A percentile compares a stretch with the other conserved stretches of the same genome.
Conservation (phyloP, 2,888 invertebrate genomes). For the Hypsopygia costalis region DNA sequence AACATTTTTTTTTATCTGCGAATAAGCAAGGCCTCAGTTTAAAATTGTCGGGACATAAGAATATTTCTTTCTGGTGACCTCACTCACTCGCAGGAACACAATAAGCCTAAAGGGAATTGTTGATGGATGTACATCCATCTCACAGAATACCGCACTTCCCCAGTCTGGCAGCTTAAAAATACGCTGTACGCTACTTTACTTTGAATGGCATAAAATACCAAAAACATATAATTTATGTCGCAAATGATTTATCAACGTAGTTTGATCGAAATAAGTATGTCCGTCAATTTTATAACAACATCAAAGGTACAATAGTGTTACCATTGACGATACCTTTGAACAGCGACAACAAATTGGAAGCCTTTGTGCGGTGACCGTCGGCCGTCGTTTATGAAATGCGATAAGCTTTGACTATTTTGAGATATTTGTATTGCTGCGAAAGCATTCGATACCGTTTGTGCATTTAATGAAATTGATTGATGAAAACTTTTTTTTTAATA, state of each 20-base stretch:
- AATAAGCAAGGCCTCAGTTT: no score
- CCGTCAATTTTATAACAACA: slow-evolving; percentile 15
- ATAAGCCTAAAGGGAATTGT: no score
- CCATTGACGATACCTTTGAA: slow-evolving; percentile 16
- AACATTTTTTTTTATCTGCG: no score
- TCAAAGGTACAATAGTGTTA: slow-evolving; percentile 17
- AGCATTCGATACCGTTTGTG: slow-evolving; percentile 16
- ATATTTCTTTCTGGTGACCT: no score
- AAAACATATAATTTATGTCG: slow-evolving; percentile 1
- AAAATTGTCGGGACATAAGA: no score
- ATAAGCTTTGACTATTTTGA: slow-evolving; percentile 48
- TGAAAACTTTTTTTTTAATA: no score
- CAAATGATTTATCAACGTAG: slow-evolving; percentile 1
- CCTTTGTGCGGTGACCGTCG: slow-evolving; percentile 47
- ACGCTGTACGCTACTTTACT: no score
- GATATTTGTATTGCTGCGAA: slow-evolving; percentile 24
- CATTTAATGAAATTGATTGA: not conserved
- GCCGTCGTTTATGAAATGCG: slow-evolving; percentile 47
- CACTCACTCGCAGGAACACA: no score
- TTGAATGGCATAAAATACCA: no score
- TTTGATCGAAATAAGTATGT: slow-evolving; percentile 6
- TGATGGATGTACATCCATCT: no score
- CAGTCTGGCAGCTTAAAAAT: no score
- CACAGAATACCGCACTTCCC: no score
- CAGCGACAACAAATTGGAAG: slow-evolving; percentile 31